Evolutionary conservation across 2,888 invertebrate species (phyloP), one percentile per base, ranked within the genome.

Genomic region (Chloromyia formosa): DNA sequence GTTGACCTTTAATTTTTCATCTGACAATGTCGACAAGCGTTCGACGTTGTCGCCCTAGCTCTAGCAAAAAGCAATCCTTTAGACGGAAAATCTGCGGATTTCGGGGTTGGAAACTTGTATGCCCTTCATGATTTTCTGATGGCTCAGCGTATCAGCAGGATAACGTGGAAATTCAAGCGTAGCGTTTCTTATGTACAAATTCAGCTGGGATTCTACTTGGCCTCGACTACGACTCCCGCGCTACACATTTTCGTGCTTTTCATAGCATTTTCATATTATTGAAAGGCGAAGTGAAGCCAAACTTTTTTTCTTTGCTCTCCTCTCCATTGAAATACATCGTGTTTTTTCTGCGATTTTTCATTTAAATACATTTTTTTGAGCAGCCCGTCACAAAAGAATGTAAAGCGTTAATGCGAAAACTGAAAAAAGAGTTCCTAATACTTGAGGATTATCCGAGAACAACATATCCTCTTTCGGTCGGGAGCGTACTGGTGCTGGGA

Each of bases 381-480:
- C 45, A 66, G 42, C 27, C 7, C 27, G 42, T 16, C 12, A 35
- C 22, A 66, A 66, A 35, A 66, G 53, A 69, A 23, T 69, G 4
- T 27, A 27, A 54, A 71, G 56, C 58, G 71, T 71, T 71, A 71
- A 71, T 58, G 71, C 71, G 71, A 71, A 71, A 71, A 58, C 71
- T 58, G 71, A 58, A 69, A 69, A 35, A 35, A 35, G 54, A 27
- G 27, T 22, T 69, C n/a, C 40, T 71, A 71, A 71, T 71, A 40
- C 71, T 42, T 20, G 22, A 56, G 71, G 71, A 71, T 71, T 71
- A 71, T 58, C 58, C 35, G 58, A 9, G 27, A 71, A 71, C 35
- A 58, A 58, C 71, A 71, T 40, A 42, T 12, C 4, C 49, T 49
- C 2, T 3, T 35, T 2, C 27, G 27, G 27, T 35, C 27, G 27